phyloP scores from a whole-genome alignment of 2,797 vertebrate genomes.

The Neoniphon sammara region DNA sequence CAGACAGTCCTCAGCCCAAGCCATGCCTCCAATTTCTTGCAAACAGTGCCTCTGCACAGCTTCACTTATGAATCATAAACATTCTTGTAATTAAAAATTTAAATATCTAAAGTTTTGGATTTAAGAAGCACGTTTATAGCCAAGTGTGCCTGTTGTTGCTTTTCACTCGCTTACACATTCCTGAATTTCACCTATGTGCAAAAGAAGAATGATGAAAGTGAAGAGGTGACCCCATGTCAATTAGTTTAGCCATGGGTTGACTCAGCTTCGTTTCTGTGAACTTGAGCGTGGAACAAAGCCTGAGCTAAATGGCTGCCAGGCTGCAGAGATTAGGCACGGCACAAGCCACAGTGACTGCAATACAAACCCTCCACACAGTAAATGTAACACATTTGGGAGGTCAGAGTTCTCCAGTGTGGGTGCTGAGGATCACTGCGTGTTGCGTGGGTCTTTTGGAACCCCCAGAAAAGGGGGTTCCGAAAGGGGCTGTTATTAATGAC shows the following conservation, averaged over 20 bases:
- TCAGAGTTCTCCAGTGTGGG: constrained; percentile 9
- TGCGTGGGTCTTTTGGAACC: background rate
- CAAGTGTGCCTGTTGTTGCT: background rate
- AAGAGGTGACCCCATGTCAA: constrained; percentile 34
- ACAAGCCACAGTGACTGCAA: constrained; percentile 28
- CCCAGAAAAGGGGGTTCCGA: background rate
- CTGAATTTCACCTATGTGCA: constrained; percentile 9
- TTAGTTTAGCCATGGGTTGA: constrained; percentile 30
- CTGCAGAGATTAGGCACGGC: constrained; percentile 54
- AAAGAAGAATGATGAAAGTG: constrained; percentile 30
- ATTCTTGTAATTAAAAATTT: background rate
- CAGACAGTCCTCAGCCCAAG: constrained; percentile 36
- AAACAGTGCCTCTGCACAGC: constrained; percentile 7
- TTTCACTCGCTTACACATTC: background rate
- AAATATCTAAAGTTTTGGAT: constrained; percentile 13
- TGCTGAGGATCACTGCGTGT: constrained; percentile 17
- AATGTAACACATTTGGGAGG: constrained; percentile 40
- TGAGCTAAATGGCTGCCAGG: constrained; percentile 49
- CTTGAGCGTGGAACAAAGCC: constrained; percentile 61
- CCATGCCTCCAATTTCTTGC: constrained; percentile 1
- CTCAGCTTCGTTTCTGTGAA: constrained; percentile 50
- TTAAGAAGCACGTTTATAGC: background rate
- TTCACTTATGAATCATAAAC: constrained; percentile 16
- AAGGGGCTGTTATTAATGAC: constrained; percentile 15
- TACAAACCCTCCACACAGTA: constrained; percentile 33